phyloP scores from a whole-genome alignment of 2,113 vertebrate species.

The Syrmaticus mikado region DNA sequence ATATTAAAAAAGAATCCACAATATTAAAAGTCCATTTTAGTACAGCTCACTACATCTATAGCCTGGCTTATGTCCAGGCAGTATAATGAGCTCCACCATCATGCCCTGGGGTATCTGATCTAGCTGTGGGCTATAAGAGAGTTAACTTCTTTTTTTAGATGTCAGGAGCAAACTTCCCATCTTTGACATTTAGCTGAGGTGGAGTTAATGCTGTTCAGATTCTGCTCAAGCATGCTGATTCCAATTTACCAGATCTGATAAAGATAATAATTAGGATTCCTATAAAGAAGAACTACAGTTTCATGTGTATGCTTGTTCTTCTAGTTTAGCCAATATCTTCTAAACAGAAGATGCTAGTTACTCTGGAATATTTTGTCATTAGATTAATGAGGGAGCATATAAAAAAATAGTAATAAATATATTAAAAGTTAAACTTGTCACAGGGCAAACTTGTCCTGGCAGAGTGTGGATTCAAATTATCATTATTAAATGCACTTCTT shows the following conservation, averaged over 20 bases:
- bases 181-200: background rate
- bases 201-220: background rate
- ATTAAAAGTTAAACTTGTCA: background rate
- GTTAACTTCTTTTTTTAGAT: background rate
- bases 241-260: background rate
- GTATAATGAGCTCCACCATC: background rate
- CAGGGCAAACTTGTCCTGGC: background rate
- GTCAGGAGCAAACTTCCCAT: background rate
- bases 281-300: background rate
- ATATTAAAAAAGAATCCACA: background rate
- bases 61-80: background rate
- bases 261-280: background rate
- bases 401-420: background rate
- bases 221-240: background rate
- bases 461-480: background rate
- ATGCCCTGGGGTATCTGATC: background rate
- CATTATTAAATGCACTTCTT: background rate
- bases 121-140: background rate
- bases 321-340: background rate
- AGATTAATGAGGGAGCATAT: background rate
- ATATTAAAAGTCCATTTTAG: background rate
- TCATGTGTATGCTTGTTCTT: background rate
- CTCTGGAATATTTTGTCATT: background rate
- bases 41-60: background rate
- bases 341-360: background rate